Base-by-base conservation (phyloP, 2,888 invertebrate genomes). In the Eilema caniola region DNA sequence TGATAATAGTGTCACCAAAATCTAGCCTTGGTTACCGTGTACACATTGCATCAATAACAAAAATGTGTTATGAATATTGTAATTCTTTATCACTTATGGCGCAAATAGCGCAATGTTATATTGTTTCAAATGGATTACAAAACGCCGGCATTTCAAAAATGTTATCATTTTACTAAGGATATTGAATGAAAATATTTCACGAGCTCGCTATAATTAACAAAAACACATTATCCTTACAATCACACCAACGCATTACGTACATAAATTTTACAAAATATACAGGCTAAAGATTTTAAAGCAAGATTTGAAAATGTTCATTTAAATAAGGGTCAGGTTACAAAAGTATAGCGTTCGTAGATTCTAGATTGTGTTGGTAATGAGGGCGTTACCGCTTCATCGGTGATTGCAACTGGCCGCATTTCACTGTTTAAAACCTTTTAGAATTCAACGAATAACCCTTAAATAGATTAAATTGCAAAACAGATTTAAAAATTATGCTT, bases 391-490 rank as follows among this genome's bases (percentile, higher is more conserved):
- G 67, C 71, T 73, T 67, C 62, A 71, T 73, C 66, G 60, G 71
- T 69, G 70, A 73, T 77, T 56, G 67, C n/a, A 53, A 78, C 74
- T 70, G 72, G 69, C 70, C 72, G 53, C 66, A 60, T 73, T 73
- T 71, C 68, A 72, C 69, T 25, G 68, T 72, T 78, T 73, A 69
- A 61, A 61, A 61, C 60, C 20, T n/a, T 61, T 61, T 61, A 28
- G n/a, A 12, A 28, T 28, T 31, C 28, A 61, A 28, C 28, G 20
- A 31, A n/a, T 11, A 14, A 61, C 2, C 20, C 1, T 33, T 20
- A 33, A 79, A 83, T 76, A 72, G 80, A 81, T 83, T 82, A 82
- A 84, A 83, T 80, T 74, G 78, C 69, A 62, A 66, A 74, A 72
- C 59, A 70, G 73, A 79, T 77, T 81, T 25, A 73, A 76, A 69